These are phyloP conservation scores for Clostera curtula DNA, from an alignment of 2,888 invertebrate genomes.

Conservation along the genomic window DNA sequence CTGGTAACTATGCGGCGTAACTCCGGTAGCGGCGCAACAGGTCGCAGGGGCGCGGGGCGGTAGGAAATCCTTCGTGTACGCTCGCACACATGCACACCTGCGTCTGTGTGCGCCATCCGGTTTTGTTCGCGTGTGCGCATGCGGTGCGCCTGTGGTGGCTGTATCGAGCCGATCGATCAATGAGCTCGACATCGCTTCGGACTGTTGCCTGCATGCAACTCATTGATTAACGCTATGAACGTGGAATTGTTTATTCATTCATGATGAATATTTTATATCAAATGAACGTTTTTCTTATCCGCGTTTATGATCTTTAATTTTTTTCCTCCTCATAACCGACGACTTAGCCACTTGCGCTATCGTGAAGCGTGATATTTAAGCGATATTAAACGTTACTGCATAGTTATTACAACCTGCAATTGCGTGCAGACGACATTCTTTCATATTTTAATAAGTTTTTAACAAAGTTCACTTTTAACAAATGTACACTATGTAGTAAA, in stretches of 20 bases:
- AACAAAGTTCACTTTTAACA: too few species aligned
- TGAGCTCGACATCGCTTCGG: slow-evolving; percentile 67
- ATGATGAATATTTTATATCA: slow-evolving; percentile 67
- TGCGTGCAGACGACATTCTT: slow-evolving; percentile 4
- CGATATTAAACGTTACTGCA: slow-evolving; percentile 7
- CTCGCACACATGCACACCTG: slow-evolving; percentile 40
- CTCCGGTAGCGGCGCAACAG: slow-evolving; percentile 74
- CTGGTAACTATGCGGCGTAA: slow-evolving; percentile 75
- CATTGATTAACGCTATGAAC: slow-evolving; percentile 75
- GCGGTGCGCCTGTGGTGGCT: slow-evolving; percentile 33
- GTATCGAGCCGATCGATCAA: slow-evolving; percentile 71
- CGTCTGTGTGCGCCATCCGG: slow-evolving; percentile 65
- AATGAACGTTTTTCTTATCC: slow-evolving; percentile 48
- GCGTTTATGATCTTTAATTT: slow-evolving; percentile 22
- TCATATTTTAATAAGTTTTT: too few species aligned
- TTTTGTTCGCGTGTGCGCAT: slow-evolving; percentile 55
- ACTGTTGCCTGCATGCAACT: slow-evolving; percentile 70
- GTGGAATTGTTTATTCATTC: slow-evolving; percentile 74
- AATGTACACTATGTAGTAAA: too few species aligned
- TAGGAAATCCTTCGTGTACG: slow-evolving; percentile 69
- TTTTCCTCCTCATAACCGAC: slow-evolving; percentile 10
- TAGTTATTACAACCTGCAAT: slow-evolving; percentile 10
- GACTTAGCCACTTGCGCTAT: slow-evolving; percentile 6
- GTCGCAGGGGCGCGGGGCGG: slow-evolving; percentile 60
- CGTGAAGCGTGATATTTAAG: slow-evolving; percentile 6